phyloP scores from a whole-genome alignment of 2,113 vertebrate species.

The Pachycephala philippinensis region DNA sequence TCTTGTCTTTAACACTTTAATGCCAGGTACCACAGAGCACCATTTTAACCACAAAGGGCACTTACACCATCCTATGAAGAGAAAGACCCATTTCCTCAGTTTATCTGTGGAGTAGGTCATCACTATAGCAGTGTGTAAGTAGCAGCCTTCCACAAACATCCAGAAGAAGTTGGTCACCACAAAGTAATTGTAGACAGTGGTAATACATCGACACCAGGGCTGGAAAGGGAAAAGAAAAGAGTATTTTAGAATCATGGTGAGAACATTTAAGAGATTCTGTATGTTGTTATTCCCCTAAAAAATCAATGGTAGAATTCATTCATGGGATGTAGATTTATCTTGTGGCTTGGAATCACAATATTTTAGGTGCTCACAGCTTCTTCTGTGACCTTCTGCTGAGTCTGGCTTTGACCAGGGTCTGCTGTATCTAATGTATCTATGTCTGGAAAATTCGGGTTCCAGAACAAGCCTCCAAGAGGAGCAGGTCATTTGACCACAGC shows the following conservation, averaged over 20 bases:
- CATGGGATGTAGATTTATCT: neutral
- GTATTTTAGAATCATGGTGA: neutral
- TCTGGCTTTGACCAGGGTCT: neutral
- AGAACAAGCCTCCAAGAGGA: neutral
- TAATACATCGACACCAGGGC: constrained; percentile 96
- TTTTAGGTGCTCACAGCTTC: neutral
- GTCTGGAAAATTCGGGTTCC: neutral
- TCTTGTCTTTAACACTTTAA: neutral
- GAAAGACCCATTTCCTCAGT: constrained; percentile 93
- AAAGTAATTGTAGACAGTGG: constrained; percentile 96
- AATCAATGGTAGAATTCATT: neutral
- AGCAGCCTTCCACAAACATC: constrained; percentile 99
- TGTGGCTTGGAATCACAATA: neutral
- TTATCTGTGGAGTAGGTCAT: constrained; percentile 98
- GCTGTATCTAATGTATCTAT: neutral
- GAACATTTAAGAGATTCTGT: neutral
- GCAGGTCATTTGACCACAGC: neutral
- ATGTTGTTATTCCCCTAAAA: neutral
- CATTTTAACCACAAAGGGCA: neutral
- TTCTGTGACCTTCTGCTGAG: neutral
- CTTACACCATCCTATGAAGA: constrained; percentile 99
- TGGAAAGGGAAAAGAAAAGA: constrained; percentile 41
- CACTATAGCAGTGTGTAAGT: constrained; percentile 94
- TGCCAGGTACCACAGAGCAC: neutral
- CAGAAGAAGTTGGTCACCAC: constrained; percentile 99